Base-by-base conservation (phyloP, 2,797 vertebrate genomes). In the Eulemur albifrons region DNA sequence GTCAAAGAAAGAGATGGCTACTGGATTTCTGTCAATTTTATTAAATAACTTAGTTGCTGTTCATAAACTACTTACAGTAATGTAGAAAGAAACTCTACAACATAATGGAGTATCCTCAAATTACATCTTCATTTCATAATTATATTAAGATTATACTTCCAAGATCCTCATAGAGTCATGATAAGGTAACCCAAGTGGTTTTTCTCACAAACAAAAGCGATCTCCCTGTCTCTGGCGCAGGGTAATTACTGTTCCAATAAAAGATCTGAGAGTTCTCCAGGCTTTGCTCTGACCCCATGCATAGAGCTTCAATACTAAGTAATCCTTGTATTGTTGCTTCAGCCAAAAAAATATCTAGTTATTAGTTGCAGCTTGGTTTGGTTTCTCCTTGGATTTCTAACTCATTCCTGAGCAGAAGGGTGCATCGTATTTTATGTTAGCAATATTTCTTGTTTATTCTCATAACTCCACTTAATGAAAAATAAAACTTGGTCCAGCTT, bases 121-220 rank as follows among this genome's bases (percentile, higher is more conserved):
- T 97, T 97, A 40, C 94, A 96, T 87, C 95, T 92, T 96, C 72
- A 61, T 88, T 65, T 93, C 85, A 96, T 38, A 97, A 96, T 97
- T 93, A 73, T 89, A 97, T 93, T 97, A 95, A 50, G 70, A 89
- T 88, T 38, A 13, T 45, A 79, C 80, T 95, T 93, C 45, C 70
- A 57, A 82, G 32, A 52, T 73, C 79, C 54, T 97, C 93, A 77
- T 3, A 94, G 83, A 94, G 27, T 88, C 50, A 15, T 70, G 48
- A 72, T 82, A 57, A 95, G 38, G 80, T 96, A 95, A 96, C 61
- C 70, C 63, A 95, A 97, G 95, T 69, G 81, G 88, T 89, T 95
- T 91, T 57, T 95, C 95, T 94, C 95, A 93, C 76, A 95, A 95
- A 96, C 57, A 79, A 38, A 80, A 83, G 79, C 65, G 32, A 65